Evolutionary conservation across 2,113 vertebrate species (phyloP), one percentile per base, ranked within the genome.

Genomic region (Isurus oxyrinchus): DNA sequence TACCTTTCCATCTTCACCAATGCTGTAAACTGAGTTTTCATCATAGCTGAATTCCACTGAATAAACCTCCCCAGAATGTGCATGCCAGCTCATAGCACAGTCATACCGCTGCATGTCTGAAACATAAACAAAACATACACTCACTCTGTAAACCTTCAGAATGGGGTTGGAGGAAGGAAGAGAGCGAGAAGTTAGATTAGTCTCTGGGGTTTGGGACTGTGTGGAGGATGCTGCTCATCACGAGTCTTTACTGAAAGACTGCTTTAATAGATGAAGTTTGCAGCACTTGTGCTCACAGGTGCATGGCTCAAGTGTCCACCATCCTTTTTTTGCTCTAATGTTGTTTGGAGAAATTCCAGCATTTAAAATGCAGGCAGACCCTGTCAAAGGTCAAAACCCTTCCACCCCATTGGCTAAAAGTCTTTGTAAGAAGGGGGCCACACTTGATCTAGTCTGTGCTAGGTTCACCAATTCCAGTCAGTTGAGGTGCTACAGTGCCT

Each of bases 41-140:
- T 99, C 99, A 0, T 98, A 99, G 98, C 99, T 99, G 98, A 99
- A 99, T 97, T 99, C 99, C 81, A 99, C 99, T 0, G 99, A 99
- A 97, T 99, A 99, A 72, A 99, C 99, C 88, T 99, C 99, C 0
- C 99, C 99, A 0, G 98, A 97, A 0, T 99, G 99, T 76, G 99
- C 99, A 96, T 97, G 98, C 99, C 99, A 99, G 97, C 99, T 99
- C 98, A 99, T 98, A 0, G 98, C 99, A 0, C 99, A 99, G 97
- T 99, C 98, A 0, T 99, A 99, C n/a, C 98, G 98, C 98, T 99
- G 99, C 99, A 99, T 99, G 96, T 99, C 99, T 99, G 87, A 63
- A 86, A 61, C 40, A 86, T 14, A 96, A 63, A 63, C 6, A 87
- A 44, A 96, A 55, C 94, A 72, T 61, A 94, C 11, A 31, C 67